These are phyloP conservation scores for Labeo calbasu DNA, from an alignment of 2,797 vertebrate genomes.

Conservation along the genomic window DNA sequence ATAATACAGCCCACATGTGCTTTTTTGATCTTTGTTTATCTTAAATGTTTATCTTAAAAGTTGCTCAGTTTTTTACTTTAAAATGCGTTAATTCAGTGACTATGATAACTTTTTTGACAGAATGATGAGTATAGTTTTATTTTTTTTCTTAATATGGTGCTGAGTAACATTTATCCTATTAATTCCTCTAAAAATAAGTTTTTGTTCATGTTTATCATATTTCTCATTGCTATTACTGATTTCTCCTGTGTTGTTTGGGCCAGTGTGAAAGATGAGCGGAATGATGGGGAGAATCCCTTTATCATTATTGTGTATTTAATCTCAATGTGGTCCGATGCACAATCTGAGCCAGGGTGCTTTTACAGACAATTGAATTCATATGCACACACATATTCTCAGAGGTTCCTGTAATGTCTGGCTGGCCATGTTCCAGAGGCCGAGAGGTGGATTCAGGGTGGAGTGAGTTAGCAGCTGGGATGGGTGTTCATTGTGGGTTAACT, in stretches of 20 bases:
- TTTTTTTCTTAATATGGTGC: not conserved
- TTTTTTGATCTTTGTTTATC: slow-evolving; percentile 9
- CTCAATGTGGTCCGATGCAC: not conserved
- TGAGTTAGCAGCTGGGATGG: slow-evolving; percentile 12
- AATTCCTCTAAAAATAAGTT: not conserved
- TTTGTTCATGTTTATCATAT: not conserved
- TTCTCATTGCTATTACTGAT: not conserved
- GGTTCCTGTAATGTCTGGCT: slow-evolving; percentile 25
- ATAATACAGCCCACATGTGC: not conserved
- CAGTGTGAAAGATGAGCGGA: not conserved
- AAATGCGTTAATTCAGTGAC: not conserved
- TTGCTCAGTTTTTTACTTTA: not conserved
- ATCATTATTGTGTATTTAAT: not conserved
- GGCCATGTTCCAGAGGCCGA: not conserved
- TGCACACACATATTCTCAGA: not conserved
- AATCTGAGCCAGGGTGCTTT: slow-evolving; percentile 3
- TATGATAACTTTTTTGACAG: not conserved
- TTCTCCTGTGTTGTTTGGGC: not conserved
- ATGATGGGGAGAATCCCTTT: not conserved
- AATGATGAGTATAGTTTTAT: not conserved
- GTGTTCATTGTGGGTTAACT: slow-evolving; percentile 12
- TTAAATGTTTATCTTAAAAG: not conserved
- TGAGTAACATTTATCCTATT: not conserved
- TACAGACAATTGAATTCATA: slow-evolving; percentile 8
- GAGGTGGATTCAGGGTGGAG: not conserved